These are phyloP conservation scores for Steatocranus sp. DNA, from an alignment of 2,797 vertebrate species.

Conservation along the genomic window DNA sequence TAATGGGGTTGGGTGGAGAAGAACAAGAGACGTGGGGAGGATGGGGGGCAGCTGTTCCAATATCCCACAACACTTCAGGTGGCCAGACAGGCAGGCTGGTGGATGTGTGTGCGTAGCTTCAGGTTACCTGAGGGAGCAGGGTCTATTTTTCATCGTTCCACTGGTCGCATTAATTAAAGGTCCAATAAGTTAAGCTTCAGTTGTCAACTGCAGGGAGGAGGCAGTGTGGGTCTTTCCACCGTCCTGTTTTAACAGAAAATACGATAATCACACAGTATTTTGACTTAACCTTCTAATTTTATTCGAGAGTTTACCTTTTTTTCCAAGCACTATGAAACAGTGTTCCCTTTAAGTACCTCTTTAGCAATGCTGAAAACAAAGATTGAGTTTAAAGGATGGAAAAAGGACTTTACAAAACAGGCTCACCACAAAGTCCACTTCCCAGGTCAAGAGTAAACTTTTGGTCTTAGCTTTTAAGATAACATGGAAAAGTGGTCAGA, in stretches of 20 bases:
- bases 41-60: slow-evolving; percentile 12
- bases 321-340: background rate
- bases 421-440: background rate
- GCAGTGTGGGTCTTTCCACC: background rate
- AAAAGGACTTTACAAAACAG: background rate
- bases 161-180: slow-evolving; percentile 33
- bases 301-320: background rate
- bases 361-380: background rate
- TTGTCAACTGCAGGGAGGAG: slow-evolving; percentile 22
- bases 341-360: background rate
- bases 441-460: background rate
- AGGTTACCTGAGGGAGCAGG: slow-evolving; percentile 33
- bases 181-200: slow-evolving; percentile 25
- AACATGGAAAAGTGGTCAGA: background rate
- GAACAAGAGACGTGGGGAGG: slow-evolving; percentile 33
- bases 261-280: background rate
- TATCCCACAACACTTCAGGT: slow-evolving; percentile 61
- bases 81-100: slow-evolving; percentile 10
- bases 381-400: background rate
- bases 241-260: background rate
- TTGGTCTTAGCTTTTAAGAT: background rate
- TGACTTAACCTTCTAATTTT: background rate
- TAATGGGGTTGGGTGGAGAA: slow-evolving; percentile 56
- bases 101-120: slow-evolving; percentile 20
- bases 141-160: slow-evolving; percentile 36